Evolutionary conservation across 2,888 invertebrate genomes (phyloP).

Genomic region (Brenthis daphne): DNA sequence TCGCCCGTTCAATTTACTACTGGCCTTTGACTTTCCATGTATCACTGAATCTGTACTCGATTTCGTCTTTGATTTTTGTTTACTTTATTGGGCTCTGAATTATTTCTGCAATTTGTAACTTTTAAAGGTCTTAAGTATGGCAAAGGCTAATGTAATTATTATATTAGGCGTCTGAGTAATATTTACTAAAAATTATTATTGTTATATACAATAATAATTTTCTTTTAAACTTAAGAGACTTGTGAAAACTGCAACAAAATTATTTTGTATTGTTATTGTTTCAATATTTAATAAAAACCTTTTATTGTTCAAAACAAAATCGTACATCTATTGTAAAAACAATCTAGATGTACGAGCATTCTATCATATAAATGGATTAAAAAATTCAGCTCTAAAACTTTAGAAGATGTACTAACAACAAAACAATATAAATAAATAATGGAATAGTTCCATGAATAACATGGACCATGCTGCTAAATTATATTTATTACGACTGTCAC

Average conservation of each 20-base stretch:
- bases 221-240: too few relatives aligned
- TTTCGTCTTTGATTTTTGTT: constrained; percentile 1
- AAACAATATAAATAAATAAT: constrained; percentile 6
- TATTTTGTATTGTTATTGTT: too few relatives aligned
- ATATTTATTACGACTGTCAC: constrained; percentile 12
- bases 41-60: constrained; percentile 10
- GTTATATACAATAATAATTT: too few relatives aligned
- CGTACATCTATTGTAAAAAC: too few relatives aligned
- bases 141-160: too few relatives aligned
- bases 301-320: too few relatives aligned
- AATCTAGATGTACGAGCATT: neutral
- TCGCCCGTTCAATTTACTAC: constrained; percentile 28
- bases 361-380: constrained; percentile 12
- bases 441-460: constrained; percentile 6
- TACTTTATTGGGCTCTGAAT: neutral
- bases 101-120: too few relatives aligned
- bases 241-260: too few relatives aligned
- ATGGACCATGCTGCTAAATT: neutral
- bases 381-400: constrained; percentile 7
- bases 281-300: too few relatives aligned
- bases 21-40: constrained; percentile 25
- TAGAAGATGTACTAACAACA: constrained; percentile 3
- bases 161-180: too few relatives aligned
- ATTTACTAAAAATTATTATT: too few relatives aligned
- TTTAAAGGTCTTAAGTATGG: too few relatives aligned